Evolutionary conservation across 2,113 vertebrate genomes (phyloP), one percentile per base, ranked within the genome.

Genomic region (Chascanopsetta lugubris): DNA sequence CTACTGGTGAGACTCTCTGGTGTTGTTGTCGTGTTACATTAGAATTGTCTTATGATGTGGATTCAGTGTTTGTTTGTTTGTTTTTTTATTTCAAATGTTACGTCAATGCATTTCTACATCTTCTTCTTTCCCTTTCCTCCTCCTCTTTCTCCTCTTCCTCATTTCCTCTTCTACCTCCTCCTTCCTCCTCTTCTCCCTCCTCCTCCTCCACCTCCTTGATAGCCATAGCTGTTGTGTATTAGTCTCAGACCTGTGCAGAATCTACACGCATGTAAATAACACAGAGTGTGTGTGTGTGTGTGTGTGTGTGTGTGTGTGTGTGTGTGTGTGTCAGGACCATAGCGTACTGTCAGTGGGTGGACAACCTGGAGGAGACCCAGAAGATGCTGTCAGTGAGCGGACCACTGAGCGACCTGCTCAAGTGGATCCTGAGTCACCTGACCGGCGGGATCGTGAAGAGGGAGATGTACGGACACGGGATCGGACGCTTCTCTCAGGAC

Each of bases 271-370:
- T 25, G 8, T 48, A 13, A 8, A 47, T 10, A 48, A n/a, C n/a
- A n/a, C n/a, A n/a, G n/a, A 20, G 17, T 27, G 11, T 5, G 15
- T 27, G 5, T 78, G 29, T 71, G 38, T 75, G 6, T 77, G 22
- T 63, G 40, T 54, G 12, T 3, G n/a, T n/a, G n/a, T n/a, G n/a
- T 32, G 17, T 27, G 11, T 5, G 15, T 27, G 5, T 78, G 29
- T 71, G 38, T 75, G 6, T 77, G 22, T 63, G 40, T 54, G 12
- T 3, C 84, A 98, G 97, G 97, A 98, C 97, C 4, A 94, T 99
- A 67, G 94, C 96, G 25, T 98, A 99, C 85, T 98, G 97, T 90
- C 97, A 99, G 6, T 99, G 97, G 97, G 95, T 98, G 87, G 97
- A 99, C 88, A 97, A 98, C 78, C 93, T 98, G 73, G 95, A 96